phyloP scores from a whole-genome alignment of 2,113 vertebrate genomes.

The Eulacestoma nigropectus region DNA sequence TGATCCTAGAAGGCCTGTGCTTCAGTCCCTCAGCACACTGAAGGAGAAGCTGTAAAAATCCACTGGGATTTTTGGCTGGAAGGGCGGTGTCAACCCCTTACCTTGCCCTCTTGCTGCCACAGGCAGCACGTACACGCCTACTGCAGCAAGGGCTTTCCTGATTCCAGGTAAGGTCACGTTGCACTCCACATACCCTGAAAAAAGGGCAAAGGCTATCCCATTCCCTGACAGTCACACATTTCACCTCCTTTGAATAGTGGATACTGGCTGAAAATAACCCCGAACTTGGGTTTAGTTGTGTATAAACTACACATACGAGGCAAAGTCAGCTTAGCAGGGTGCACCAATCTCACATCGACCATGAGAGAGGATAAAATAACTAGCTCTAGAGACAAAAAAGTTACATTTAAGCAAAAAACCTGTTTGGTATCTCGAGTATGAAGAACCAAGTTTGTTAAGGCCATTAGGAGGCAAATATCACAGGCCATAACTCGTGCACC shows the following conservation, averaged over 20 bases:
- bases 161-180: neutral
- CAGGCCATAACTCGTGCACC: neutral
- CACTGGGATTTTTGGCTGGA: neutral
- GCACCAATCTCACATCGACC: neutral
- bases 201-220: neutral
- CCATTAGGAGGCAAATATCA: neutral
- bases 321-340: neutral
- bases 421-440: neutral
- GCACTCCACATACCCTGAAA: neutral
- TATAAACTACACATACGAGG: neutral
- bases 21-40: neutral
- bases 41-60: neutral
- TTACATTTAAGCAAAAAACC: neutral
- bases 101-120: neutral
- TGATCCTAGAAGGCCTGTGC: neutral
- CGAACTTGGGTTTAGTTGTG: neutral
- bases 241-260: neutral
- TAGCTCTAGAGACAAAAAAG: neutral
- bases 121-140: accelerated
- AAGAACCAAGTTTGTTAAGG: constrained; percentile 37
- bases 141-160: neutral
- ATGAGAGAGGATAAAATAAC: neutral
- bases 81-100: neutral
- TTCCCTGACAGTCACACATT: neutral
- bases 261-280: neutral